Evolutionary conservation across 2,113 vertebrate genomes (phyloP).

Genomic region (Limanda limanda): DNA sequence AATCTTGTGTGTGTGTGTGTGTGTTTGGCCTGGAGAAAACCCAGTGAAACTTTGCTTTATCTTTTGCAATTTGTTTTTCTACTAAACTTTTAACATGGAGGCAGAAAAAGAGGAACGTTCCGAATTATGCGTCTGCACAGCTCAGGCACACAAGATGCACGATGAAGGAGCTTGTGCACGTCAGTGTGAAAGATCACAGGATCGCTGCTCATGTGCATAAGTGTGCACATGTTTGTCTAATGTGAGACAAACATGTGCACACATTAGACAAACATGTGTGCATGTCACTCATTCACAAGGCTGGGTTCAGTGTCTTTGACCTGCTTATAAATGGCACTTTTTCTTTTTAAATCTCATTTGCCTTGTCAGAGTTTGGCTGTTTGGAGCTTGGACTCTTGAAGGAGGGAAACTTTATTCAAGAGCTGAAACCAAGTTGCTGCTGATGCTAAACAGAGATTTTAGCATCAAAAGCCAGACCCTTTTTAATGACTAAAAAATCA

Average conservation of each 20-base stretch:
- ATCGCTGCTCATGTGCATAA: conserved; percentile 18
- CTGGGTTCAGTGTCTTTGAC: conserved; percentile 6
- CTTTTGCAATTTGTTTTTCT: conserved; percentile 27
- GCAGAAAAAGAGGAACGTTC: conserved; percentile 32
- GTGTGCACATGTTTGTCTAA: neutral
- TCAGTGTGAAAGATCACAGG: conserved; percentile 32
- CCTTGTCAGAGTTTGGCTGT: conserved; percentile 17
- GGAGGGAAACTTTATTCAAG: conserved; percentile 23
- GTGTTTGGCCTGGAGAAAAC: conserved; percentile 20
- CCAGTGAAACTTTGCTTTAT: conserved; percentile 27
- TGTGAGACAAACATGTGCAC: too few species aligned
- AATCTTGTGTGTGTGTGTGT: neutral
- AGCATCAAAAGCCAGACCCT: conserved; percentile 16
- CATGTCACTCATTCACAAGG: conserved; percentile 26
- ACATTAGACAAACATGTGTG: too few species aligned
- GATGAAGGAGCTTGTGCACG: conserved; percentile 30
- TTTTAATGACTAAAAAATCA: conserved; percentile 1
- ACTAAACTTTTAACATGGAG: conserved; percentile 46
- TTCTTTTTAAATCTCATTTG: conserved; percentile 35
- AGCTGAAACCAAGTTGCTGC: conserved; percentile 24
- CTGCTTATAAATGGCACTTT: neutral
- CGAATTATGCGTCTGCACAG: conserved; percentile 51
- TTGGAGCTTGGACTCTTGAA: conserved; percentile 12
- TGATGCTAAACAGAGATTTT: conserved; percentile 16
- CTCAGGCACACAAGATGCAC: conserved; percentile 60